These are phyloP conservation scores for Pyxicephalus adspersus DNA, from an alignment of 2,113 vertebrate genomes.

Conservation along the genomic window DNA sequence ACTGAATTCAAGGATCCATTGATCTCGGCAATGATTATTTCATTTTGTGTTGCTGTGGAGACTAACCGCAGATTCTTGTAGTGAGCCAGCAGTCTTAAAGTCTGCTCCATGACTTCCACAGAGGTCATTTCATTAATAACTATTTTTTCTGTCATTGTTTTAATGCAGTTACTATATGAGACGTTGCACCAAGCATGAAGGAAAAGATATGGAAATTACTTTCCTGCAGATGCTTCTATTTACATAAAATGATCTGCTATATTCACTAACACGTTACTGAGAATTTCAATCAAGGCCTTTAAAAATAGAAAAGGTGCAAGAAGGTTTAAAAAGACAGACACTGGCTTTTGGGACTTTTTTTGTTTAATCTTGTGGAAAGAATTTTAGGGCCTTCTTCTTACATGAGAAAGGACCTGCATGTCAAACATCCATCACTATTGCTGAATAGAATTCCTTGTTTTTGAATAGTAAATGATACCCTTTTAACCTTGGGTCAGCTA, in stretches of 20 bases:
- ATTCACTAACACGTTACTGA: background rate
- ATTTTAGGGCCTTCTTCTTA: no score
- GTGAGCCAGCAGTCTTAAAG: background rate
- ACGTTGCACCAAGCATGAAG: slow-evolving; percentile 25
- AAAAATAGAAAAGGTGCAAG: no score
- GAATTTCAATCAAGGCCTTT: slow-evolving; percentile 1
- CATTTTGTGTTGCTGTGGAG: slow-evolving; percentile 23
- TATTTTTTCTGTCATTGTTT: slow-evolving; percentile 37
- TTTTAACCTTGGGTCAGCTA: no score
- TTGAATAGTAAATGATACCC: no score
- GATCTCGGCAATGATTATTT: slow-evolving; percentile 29
- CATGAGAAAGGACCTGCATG: no score
- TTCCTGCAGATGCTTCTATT: background rate
- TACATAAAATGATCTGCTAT: background rate
- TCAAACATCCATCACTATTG: no score
- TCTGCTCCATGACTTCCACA: slow-evolving; percentile 2
- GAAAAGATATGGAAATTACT: slow-evolving; percentile 6
- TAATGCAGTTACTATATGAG: background rate
- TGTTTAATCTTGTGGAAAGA: no score
- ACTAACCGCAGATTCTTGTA: slow-evolving; percentile 22
- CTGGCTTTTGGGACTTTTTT: no score
- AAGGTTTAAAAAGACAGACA: no score
- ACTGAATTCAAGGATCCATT: slow-evolving; percentile 34
- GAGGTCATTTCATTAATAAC: slow-evolving; percentile 53
- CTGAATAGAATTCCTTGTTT: no score